Evolutionary conservation across 2,888 invertebrate genomes (phyloP).

Genomic region (Aleiodes alternator): DNA sequence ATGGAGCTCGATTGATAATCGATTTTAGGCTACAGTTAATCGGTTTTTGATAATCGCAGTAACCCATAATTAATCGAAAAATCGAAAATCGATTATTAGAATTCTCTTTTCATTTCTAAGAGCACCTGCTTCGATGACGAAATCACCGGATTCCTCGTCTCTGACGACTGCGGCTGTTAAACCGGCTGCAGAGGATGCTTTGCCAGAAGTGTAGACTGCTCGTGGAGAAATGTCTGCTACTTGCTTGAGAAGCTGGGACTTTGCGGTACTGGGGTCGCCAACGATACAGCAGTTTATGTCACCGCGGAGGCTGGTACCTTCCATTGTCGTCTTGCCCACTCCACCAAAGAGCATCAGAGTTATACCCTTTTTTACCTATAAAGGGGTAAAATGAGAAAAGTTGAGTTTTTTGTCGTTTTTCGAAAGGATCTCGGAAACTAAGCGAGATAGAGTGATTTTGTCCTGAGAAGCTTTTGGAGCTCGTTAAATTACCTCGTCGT

Average conservation of each 20-base stretch:
- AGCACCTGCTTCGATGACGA: slow-evolving; percentile 99
- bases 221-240: slow-evolving; percentile 96
- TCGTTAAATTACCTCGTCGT: slow-evolving; percentile 83
- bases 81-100: no score
- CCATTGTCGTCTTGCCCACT: slow-evolving; percentile 94
- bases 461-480: slow-evolving; percentile 77
- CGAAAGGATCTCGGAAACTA: slow-evolving; percentile 88
- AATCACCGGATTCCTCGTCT: slow-evolving; percentile 98
- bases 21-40: no score
- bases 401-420: slow-evolving; percentile 95
- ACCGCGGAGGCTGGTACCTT: slow-evolving; percentile 94
- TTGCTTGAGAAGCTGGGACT: slow-evolving; percentile 97
- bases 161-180: slow-evolving; percentile 98
- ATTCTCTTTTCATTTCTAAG: no score
- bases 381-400: slow-evolving; percentile 92
- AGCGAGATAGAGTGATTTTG: no score
- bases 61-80: no score
- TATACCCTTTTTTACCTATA: slow-evolving; percentile 94
- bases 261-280: slow-evolving; percentile 99
- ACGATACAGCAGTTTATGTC: slow-evolving; percentile 99
- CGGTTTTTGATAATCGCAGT: no score
- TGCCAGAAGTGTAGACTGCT: slow-evolving; percentile 98
- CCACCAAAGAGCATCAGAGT: slow-evolving; percentile 98
- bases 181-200: slow-evolving; percentile 98
- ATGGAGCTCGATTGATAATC: no score